These are phyloP conservation scores for Catagonus wagneri DNA, from an alignment of 2,113 vertebrate species.

Conservation along the genomic window DNA sequence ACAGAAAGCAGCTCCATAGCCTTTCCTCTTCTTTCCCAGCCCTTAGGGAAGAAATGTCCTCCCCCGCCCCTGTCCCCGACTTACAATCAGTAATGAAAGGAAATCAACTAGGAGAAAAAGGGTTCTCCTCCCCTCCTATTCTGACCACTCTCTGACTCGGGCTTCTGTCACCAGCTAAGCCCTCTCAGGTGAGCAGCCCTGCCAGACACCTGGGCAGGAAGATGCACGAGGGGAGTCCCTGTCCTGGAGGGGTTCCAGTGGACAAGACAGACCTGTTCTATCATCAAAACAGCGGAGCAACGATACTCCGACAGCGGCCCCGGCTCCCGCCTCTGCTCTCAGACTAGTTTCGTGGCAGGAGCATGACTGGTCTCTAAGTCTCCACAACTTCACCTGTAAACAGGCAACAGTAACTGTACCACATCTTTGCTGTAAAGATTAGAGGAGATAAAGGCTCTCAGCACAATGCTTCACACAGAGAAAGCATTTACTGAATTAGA, in stretches of 20 bases:
- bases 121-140: not conserved
- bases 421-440: not conserved
- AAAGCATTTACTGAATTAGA: not conserved
- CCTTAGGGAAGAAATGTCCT: not conserved
- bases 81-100: not conserved
- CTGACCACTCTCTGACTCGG: not conserved
- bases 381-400: not conserved
- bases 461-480: not conserved
- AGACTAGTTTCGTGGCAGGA: accelerated
- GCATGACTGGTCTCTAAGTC: accelerated
- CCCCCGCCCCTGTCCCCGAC: too few relatives aligned
- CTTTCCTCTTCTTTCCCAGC: not conserved
- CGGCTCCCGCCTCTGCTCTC: not conserved
- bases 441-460: not conserved
- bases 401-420: not conserved
- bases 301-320: not conserved
- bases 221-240: not conserved
- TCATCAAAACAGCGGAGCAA: not conserved
- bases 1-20: not conserved
- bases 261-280: too few relatives aligned
- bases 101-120: not conserved
- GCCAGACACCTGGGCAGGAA: not conserved
- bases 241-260: accelerated
- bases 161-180: not conserved
- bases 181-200: not conserved